These are phyloP conservation scores for Drosophila bocqueti DNA, from an alignment of 1,140 invertebrate genomes.

Conservation along the genomic window DNA sequence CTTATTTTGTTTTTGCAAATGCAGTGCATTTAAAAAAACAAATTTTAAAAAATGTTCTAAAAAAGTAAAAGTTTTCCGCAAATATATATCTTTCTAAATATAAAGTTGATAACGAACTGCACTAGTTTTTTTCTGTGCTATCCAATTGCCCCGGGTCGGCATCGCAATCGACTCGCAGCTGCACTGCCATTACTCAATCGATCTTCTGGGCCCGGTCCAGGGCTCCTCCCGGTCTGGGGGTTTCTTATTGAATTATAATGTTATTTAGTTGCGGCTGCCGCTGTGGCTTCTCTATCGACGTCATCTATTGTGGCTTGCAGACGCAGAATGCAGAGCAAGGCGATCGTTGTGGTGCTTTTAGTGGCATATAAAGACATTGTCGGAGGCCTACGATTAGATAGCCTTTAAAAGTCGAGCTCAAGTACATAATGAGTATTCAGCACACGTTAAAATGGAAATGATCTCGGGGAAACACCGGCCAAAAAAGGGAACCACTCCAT, in stretches of 20 bases:
- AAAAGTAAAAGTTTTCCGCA: too few relatives aligned
- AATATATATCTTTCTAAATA: too few relatives aligned
- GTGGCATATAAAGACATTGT: slow-evolving; percentile 60
- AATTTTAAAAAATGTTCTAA: too few relatives aligned
- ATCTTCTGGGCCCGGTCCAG: slow-evolving; percentile 10
- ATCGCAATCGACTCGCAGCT: slow-evolving; percentile 45
- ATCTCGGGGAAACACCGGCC: background rate
- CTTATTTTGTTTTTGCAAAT: too few relatives aligned
- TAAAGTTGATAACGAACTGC: too few relatives aligned
- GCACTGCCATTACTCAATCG: slow-evolving; percentile 43
- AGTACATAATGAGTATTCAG: background rate
- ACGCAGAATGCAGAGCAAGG: slow-evolving; percentile 15
- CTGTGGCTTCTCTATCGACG: slow-evolving; percentile 48
- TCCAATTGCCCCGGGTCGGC: slow-evolving; percentile 9
- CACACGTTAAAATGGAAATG: background rate
- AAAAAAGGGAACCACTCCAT: background rate
- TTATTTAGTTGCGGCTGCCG: slow-evolving; percentile 49
- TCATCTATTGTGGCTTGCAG: slow-evolving; percentile 47
- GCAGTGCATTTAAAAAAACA: too few relatives aligned
- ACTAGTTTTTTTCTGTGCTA: background rate
- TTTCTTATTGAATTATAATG: slow-evolving; percentile 81
- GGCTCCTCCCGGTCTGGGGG: slow-evolving; percentile 41
- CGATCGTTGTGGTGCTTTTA: slow-evolving; percentile 19
- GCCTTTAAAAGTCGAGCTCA: background rate
- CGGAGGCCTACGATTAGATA: background rate